Conservation (phyloP, 1,140 invertebrate species). For the Macrobrachium nipponense region DNA sequence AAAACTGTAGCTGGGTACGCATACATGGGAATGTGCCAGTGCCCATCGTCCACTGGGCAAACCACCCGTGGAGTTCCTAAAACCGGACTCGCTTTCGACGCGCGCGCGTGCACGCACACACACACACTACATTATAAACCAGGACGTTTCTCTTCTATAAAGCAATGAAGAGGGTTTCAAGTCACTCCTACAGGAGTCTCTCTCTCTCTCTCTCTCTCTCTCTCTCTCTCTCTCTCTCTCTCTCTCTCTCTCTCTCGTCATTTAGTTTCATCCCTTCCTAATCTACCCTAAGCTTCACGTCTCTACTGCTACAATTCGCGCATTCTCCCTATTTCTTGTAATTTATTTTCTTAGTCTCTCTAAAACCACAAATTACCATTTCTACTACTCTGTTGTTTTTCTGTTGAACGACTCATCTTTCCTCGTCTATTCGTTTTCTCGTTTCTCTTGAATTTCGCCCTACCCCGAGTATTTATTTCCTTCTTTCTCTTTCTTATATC, state of each 20-base stretch:
- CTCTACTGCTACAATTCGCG: not conserved
- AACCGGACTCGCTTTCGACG: not conserved
- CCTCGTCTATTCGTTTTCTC: not conserved
- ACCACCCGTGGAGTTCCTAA: too few species aligned
- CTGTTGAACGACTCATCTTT: not conserved
- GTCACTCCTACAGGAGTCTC: not conserved
- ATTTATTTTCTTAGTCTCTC: not conserved
- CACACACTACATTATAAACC: not conserved
- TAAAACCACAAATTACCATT: not conserved
- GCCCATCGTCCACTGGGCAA: too few species aligned
- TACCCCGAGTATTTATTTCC: not conserved
- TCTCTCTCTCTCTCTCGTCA: not conserved
- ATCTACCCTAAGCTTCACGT: not conserved
- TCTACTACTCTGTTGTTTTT: not conserved
- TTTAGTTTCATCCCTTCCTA: not conserved
- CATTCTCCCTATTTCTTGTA: not conserved
- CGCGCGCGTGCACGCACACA: not conserved
- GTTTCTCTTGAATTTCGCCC: not conserved
- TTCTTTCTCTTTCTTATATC: not conserved
- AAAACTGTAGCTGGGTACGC: too few species aligned
- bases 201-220: conserved; percentile 7
- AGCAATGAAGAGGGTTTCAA: not conserved
- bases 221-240: not conserved
- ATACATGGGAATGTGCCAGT: too few species aligned
- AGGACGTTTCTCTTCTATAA: not conserved